Evolutionary conservation across 53 echinoderm and acorn worm genomes (phyloP).

Genomic region (Temnopleurus reevesii): DNA sequence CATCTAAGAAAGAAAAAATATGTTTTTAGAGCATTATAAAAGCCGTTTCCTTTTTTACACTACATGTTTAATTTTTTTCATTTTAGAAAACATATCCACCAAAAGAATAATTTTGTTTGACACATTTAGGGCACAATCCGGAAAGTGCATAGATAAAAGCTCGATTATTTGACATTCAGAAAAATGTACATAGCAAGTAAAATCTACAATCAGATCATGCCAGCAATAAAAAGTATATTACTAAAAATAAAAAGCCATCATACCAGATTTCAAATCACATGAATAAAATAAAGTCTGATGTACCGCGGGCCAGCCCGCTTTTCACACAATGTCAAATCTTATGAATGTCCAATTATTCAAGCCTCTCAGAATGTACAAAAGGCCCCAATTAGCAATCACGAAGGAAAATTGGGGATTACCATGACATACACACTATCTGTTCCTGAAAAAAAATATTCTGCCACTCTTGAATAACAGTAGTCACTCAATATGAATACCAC

Average conservation of each 20-base stretch:
- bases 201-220: not conserved
- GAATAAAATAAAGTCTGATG: not conserved
- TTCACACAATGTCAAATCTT: not conserved
- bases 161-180: constrained; percentile 30
- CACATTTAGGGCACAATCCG: constrained; percentile 35
- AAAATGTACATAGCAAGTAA: not conserved
- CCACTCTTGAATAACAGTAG: too few species aligned
- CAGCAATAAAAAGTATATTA: not conserved
- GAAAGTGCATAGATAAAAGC: constrained; percentile 47
- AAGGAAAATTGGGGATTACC: not conserved
- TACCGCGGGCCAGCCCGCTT: constrained; percentile 34
- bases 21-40: too few species aligned
- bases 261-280: not conserved
- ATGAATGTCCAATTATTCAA: not conserved
- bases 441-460: constrained; percentile 18
- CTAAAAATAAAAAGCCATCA: not conserved
- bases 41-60: too few species aligned
- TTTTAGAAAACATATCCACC: not conserved
- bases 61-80: too few species aligned
- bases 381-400: not conserved
- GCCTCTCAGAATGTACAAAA: not conserved
- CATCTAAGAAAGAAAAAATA: too few species aligned
- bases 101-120: not conserved
- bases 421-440: not conserved
- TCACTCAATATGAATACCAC: too few species aligned